A percentile compares a stretch with the other conserved stretches of the same genome.
These are phyloP conservation scores for Apistogramma diplotaenia DNA, from an alignment of 2,113 vertebrate species.

Conservation along the genomic window DNA sequence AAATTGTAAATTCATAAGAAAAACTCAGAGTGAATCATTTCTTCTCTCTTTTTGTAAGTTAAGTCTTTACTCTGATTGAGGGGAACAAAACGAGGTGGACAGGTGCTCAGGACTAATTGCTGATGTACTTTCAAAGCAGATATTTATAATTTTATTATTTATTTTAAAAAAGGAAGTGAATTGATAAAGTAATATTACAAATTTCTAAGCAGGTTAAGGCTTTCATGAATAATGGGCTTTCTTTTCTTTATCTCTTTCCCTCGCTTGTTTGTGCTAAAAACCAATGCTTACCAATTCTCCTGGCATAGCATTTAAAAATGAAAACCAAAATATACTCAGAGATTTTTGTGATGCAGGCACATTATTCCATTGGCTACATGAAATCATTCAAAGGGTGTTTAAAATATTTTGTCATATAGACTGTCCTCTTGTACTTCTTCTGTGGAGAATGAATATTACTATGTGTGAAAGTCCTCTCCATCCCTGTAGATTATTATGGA, in stretches of 20 bases:
- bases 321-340: not conserved
- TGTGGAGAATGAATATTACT: constrained; percentile 50
- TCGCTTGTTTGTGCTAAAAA: not conserved
- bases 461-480: constrained; percentile 42
- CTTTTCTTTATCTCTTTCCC: not conserved
- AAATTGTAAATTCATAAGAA: not conserved
- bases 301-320: not conserved
- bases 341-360: not conserved
- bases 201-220: not conserved
- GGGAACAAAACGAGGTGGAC: not conserved
- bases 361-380: not conserved
- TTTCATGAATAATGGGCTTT: not conserved
- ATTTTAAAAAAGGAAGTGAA: no score
- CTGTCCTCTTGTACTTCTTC: constrained; percentile 30
- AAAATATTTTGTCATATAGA: constrained; percentile 46
- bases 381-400: constrained; percentile 19
- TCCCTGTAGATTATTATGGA: constrained; percentile 70
- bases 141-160: no score
- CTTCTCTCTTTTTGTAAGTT: not conserved
- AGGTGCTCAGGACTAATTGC: not conserved
- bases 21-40: not conserved
- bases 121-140: not conserved
- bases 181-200: no score
- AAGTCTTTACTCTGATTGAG: not conserved
- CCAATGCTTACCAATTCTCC: not conserved